A percentile compares a stretch with the other conserved stretches of the same genome.
phyloP scores from a whole-genome alignment of 2,113 vertebrate species.

The Propithecus coquereli region DNA sequence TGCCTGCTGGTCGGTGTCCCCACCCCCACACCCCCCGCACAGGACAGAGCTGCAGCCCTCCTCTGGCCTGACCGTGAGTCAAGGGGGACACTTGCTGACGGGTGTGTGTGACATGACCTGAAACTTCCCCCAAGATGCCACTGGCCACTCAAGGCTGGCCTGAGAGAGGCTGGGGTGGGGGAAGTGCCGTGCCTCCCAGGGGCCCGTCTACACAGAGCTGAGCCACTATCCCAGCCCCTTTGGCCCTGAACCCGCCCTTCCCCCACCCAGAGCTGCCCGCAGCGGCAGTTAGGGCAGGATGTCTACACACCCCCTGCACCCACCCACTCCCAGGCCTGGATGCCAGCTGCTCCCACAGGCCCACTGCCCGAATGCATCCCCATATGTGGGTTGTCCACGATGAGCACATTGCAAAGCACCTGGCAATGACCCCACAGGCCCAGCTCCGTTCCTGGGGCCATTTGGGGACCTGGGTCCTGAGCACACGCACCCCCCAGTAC shows the following conservation, averaged over 20 bases:
- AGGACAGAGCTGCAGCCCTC: not conserved
- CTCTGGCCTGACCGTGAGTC: not conserved
- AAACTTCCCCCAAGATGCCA: not conserved
- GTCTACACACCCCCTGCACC: rapidly evolving
- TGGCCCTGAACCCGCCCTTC: not conserved
- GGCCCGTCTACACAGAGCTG: not conserved
- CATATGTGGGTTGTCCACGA: rapidly evolving
- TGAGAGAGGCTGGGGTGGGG: not conserved
- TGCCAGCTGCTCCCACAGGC: not conserved
- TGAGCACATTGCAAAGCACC: rapidly evolving
- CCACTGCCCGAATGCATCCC: not conserved
- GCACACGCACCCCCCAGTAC: not conserved
- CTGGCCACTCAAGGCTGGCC: rapidly evolving
- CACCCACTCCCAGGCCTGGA: not conserved
- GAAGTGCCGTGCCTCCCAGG: rapidly evolving
- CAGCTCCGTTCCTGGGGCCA: not conserved
- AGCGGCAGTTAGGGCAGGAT: rapidly evolving
- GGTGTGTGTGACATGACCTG: not conserved
- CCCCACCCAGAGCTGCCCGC: not conserved
- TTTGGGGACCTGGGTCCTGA: not conserved
- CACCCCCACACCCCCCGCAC: not conserved
- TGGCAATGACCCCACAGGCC: too few species aligned
- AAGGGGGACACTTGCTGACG: not conserved
- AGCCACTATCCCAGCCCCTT: not conserved
- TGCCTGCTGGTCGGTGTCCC: rapidly evolving